These are phyloP conservation scores for Colletes collaris DNA, from an alignment of 2,888 invertebrate species.

Conservation along the genomic window DNA sequence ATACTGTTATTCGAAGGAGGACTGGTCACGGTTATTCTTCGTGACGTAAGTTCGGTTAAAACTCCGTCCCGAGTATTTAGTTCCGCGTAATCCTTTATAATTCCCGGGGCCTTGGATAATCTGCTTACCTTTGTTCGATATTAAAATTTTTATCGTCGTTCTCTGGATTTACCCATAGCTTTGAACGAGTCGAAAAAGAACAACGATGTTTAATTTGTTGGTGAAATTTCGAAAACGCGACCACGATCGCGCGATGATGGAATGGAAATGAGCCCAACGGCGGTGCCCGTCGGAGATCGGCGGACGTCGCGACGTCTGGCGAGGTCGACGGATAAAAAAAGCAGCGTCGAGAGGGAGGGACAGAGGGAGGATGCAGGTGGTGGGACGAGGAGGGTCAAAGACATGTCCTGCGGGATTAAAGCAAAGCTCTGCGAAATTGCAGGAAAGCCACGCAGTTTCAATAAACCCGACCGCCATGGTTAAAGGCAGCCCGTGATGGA, in stretches of 20 bases:
- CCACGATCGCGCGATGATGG: slow-evolving; percentile 43
- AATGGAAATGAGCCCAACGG: slow-evolving; percentile 42
- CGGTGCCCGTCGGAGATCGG: background rate
- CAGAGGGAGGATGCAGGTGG: slow-evolving; percentile 8
- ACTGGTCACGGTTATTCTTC: too few species aligned
- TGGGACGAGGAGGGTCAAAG: slow-evolving; percentile 40
- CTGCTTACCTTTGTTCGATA: too few species aligned
- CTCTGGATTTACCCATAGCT: too few species aligned
- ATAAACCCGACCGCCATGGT: slow-evolving; percentile 69
- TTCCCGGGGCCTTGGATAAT: too few species aligned
- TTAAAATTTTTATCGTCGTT: too few species aligned
- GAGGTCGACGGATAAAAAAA: background rate
- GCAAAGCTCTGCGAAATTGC: slow-evolving; percentile 77
- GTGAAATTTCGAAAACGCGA: slow-evolving; percentile 29
- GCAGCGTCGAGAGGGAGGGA: slow-evolving; percentile 1
- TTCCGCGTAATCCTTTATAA: too few species aligned
- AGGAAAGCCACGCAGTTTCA: slow-evolving; percentile 76
- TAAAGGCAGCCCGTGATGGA: slow-evolving; percentile 60
- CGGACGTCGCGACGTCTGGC: slow-evolving; percentile 7
- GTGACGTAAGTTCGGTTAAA: too few species aligned
- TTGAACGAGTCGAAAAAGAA: too few species aligned
- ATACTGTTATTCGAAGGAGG: too few species aligned
- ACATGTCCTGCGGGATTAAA: slow-evolving; percentile 75
- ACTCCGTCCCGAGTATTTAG: too few species aligned
- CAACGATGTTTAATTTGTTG: slow-evolving; percentile 16